Evolutionary conservation across 2,888 invertebrate genomes (phyloP), one percentile per base, ranked within the genome.

Genomic region (Ochropacha duplaris): DNA sequence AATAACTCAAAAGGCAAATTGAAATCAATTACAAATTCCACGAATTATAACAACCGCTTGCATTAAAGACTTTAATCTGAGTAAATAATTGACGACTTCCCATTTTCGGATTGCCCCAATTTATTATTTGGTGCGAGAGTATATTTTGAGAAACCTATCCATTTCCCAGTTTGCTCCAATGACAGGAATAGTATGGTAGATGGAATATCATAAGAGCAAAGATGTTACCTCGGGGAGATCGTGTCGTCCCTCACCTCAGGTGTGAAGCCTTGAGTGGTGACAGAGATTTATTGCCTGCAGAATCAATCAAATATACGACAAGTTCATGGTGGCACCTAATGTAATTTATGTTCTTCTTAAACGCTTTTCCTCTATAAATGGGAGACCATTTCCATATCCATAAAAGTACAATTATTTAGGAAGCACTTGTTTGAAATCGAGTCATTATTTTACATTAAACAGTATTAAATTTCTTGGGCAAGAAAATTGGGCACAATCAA

Each of bases 251-350:
- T 36, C 56, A 26, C 50, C 50, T 51, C 24, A 24, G 49, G 36
- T 36, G 36, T 36, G 11, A 36, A 36, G 2, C 19, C 44, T 24
- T 39, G 57, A n/a, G 31, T 16, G 16, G 19, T 39, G 50, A 67
- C 67, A 67, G 61, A 64, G 66, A 66, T 68, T 64, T 67, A 69
- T 67, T 62, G 61, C 52, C 52, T 36, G n/a, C 39, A 59, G 57
- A 66, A 68, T 69, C 68, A 68, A 69, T 69, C 65, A 69, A 67
- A 65, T 65, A 60, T 57, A 57, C 63, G 62, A 64, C 64, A 59
- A 60, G 62, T 54, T 65, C 64, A 64, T 64, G 58, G 61, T 57
- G 50, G 49, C 22, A 49, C 24, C 57, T 62, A 56, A 59, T 52
- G 31, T 56, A 55, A 57, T 55, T 54, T 28, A 61, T 54, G 58